Conservation (phyloP, 2,797 vertebrate species). For the Eospalax fontanierii region DNA sequence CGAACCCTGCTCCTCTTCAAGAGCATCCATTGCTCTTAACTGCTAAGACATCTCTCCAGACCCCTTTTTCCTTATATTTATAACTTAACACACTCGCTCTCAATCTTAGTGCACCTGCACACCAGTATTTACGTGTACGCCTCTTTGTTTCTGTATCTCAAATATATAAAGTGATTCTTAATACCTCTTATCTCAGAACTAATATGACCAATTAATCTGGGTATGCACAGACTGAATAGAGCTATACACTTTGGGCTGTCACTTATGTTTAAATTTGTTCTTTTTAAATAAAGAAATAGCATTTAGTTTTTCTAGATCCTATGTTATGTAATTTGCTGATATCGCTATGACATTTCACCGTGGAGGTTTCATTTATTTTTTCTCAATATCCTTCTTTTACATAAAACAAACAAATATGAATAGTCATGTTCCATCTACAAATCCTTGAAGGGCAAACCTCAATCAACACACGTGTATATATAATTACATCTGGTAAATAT, state of each 20-base stretch:
- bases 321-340: not conserved
- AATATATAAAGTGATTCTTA: conserved; percentile 45
- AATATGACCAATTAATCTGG: conserved; percentile 2
- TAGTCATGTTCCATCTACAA: conserved; percentile 17
- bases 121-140: not conserved
- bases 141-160: conserved; percentile 60
- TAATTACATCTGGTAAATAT: conserved; percentile 54
- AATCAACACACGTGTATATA: not conserved
- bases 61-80: conserved; percentile 30
- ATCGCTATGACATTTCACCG: not conserved
- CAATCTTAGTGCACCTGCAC: conserved; percentile 56
- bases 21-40: too few species aligned
- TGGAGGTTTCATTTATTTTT: conserved; percentile 46
- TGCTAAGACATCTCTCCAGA: too few species aligned
- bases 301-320: conserved; percentile 49
- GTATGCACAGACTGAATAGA: not conserved
- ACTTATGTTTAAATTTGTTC: conserved; percentile 50
- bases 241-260: not conserved
- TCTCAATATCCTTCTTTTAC: conserved; percentile 4
- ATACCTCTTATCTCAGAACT: conserved; percentile 57
- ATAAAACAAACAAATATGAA: conserved; percentile 50
- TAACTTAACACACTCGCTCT: not conserved
- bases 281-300: conserved; percentile 49
- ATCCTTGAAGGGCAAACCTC: conserved; percentile 9
- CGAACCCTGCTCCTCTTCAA: too few species aligned